Conservation (phyloP, 2,888 invertebrate species). For the Caenorhabditis sp. region DNA sequence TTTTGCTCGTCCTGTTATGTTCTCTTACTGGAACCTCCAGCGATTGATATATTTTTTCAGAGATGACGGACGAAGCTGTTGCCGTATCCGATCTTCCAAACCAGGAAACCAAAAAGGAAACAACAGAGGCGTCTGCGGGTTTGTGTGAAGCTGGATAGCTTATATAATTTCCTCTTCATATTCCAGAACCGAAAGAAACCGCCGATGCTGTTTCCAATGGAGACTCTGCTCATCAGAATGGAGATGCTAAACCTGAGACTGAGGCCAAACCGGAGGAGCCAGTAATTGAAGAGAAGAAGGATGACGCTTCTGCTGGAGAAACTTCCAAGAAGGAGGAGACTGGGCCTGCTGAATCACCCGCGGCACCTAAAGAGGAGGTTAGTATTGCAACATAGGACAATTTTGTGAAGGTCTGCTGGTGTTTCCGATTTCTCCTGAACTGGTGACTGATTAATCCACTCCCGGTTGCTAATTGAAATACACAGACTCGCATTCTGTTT, state of each 20-base stretch:
- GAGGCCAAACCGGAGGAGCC: conserved; percentile 19
- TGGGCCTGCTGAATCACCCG: conserved; percentile 10
- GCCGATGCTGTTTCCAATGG: conserved; percentile 32
- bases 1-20: neutral
- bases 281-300: conserved; percentile 19
- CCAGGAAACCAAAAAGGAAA: conserved; percentile 35
- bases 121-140: conserved; percentile 3
- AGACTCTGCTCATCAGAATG: conserved; percentile 27
- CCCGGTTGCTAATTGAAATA: too few species aligned
- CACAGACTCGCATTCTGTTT: too few species aligned
- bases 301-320: neutral
- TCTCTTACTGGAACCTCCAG: neutral
- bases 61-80: conserved; percentile 55
- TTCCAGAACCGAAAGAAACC: conserved; percentile 16
- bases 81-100: conserved; percentile 38
- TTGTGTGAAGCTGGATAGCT: neutral
- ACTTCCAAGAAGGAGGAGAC: conserved; percentile 8
- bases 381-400: neutral
- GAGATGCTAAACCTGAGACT: conserved; percentile 23
- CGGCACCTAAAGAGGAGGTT: neutral
- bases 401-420: neutral
- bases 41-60: conserved; percentile 27
- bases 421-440: too few species aligned
- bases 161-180: neutral
- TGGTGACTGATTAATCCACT: too few species aligned